Evolutionary conservation across 1,140 invertebrate genomes (phyloP), one percentile per base, ranked within the genome.

Genomic region (Macrocentrus cingulum): DNA sequence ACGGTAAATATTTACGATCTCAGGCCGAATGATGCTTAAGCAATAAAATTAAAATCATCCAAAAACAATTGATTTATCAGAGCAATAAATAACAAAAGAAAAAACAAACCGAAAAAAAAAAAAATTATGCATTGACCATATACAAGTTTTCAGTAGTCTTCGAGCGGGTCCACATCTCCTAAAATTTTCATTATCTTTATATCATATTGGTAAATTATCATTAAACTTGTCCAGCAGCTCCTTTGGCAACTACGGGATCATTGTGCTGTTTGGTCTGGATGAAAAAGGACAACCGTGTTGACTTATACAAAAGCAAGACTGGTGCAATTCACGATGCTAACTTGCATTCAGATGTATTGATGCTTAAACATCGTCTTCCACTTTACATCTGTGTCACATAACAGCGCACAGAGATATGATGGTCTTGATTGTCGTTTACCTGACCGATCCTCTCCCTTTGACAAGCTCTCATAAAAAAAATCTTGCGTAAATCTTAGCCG

Each of bases 221-320:
- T 77, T 79, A 72, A 77, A 79, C 72, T 80, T 79, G 78, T 79
- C 67, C 73, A 79, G 76, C 76, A 79, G 77, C 70, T 74, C 66
- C 64, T 66, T 81, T 81, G 63, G 77, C 77, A 56, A 68, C 74
- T 53, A 81, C 80, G 84, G 69, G 64, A 63, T 64, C 52, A 46
- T 42, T 32, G 56, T 52, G 62, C 11, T 61, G 32, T 63, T 44
- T 59, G 56, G 37, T 50, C 69, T 63, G 69, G 58, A 64, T 63
- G 19, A 68, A 74, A 70, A 54, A 48, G 42, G 68, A 72, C 69
- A 60, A 63, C 67, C 69, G 63, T 70, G 50, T 39, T 52, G 50
- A 52, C 34, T n/a, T 39, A 75, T 73, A 77, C 62, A 69, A 73
- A 73, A 76, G 64, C 72, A 75, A 72, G 69, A 70, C 63, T 65